Evolutionary conservation across 2,888 invertebrate genomes (phyloP), one percentile per base, ranked within the genome.

Genomic region (Hoplodrina ambigua): DNA sequence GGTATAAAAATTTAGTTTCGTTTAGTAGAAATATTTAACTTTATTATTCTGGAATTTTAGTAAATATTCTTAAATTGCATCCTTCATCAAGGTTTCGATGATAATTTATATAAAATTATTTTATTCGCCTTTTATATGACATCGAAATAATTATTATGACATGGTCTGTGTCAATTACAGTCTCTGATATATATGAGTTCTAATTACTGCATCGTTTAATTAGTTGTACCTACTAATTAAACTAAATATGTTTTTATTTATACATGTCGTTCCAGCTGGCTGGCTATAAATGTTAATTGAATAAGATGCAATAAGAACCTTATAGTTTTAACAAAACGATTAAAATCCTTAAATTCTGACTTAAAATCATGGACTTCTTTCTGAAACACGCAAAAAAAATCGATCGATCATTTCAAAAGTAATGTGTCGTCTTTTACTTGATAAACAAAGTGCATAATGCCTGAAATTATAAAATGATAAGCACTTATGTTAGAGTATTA

Each of bases 381-480:
- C 17, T 46, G 6, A 6, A 17, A 17, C 46, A 46, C 6, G 2
- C 11, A n/a, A 2, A 50, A 33, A 11, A 33, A 72, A 64, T 50
- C 41, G 11, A 74, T 72, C 74, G 1, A 72, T 74, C 72, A 55
- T 68, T 67, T 46, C 41, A n/a, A 33, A 11, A 19, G 17, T 25
- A 54, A 20, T 57, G 33, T 73, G 58, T 67, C 44, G 10, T 44
- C n/a, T 66, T 73, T 25, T 33, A 7, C 25, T n/a, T 50, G 67
- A 55, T 72, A 67, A 25, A 30, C 33, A 56, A 71, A 50, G 49
- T 73, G 57, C 54, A 55, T 54, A 33, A 13, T 44, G 25, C 3
- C 11, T 59, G 20, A 67, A 58, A 74, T 72, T n/a, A 55, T 25
- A 46, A 67, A 44, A 44, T 33, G 25, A 19, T 37, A 59, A 72